A percentile compares a stretch with the other conserved stretches of the same genome.
Conservation (phyloP, 2,888 invertebrate genomes). For the Harpalus rubripes region DNA sequence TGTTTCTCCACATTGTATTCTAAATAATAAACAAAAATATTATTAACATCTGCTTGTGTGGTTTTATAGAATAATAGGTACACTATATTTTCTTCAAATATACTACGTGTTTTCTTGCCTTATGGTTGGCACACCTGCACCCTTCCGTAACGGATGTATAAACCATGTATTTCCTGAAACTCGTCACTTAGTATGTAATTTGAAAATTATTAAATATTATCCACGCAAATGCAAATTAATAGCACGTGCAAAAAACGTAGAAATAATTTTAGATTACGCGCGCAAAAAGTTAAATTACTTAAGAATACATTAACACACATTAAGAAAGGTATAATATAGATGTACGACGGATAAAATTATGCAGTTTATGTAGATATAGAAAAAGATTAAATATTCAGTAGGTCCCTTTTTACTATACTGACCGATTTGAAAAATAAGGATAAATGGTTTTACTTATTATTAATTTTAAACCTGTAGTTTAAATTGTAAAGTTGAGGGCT, state of each 20-base stretch:
- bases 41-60: not conserved
- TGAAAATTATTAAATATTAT: slow-evolving; percentile 38
- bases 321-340: slow-evolving; percentile 5
- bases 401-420: too few species aligned
- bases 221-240: slow-evolving; percentile 35
- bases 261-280: slow-evolving; percentile 25
- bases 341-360: not conserved
- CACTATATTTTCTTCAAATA: not conserved
- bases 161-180: slow-evolving; percentile 36
- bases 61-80: not conserved
- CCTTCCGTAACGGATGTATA: slow-evolving; percentile 21
- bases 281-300: slow-evolving; percentile 29
- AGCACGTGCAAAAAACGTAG: slow-evolving; percentile 2
- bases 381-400: not conserved
- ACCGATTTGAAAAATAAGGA: too few species aligned
- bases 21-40: too few species aligned
- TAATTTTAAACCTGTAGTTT: too few species aligned
- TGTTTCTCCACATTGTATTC: too few species aligned
- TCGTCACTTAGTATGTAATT: slow-evolving; percentile 29
- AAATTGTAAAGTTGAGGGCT: too few species aligned
- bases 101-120: slow-evolving; percentile 14
- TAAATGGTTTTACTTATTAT: too few species aligned
- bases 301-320: slow-evolving; percentile 32
- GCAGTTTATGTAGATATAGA: not conserved
- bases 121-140: slow-evolving; percentile 45